Evolutionary conservation across 2,888 invertebrate genomes (phyloP), one percentile per base, ranked within the genome.

Genomic region (Anarsia innoxiella): DNA sequence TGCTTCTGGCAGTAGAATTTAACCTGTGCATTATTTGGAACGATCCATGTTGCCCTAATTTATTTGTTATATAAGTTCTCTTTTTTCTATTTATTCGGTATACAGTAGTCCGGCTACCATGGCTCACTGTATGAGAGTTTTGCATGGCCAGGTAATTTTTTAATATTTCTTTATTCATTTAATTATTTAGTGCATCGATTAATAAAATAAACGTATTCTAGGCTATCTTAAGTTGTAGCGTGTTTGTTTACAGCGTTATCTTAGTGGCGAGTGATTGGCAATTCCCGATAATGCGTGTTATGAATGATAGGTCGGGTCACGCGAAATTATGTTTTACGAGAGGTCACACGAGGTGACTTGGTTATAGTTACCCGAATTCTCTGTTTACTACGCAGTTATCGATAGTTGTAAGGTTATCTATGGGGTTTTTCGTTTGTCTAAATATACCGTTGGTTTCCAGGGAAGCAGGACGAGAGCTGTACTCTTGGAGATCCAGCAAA

Each of bases 61-160:
- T 47, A 57, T 49, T 64, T 64, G 59, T 55, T 57, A 41, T 48
- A 49, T 50, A 46, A 54, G 47, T 51, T 53, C 52, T 52, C 41
- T 49, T 54, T 53, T 49, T 52, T 55, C 54, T 49, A 49, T 59
- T 53, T 50, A 53, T 54, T 62, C 50, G 44, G 54, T 53, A 65
- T 63, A 66, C 58, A 59, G 50, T 64, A 14, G 64, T 80, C 83
- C 80, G 78, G 47, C 76, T 72, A 88, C 86, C 87, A 91, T 91
- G 91, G 91, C 90, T 84, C 90, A 91, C 88, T 91, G 90, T 88
- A 88, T 87, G 69, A 86, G 91, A 88, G 90, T 91, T 88, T 88
- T 91, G 85, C 90, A 89, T 87, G 89, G 89, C 87, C 91, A 91
- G 88, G 91, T 91, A 87, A 85, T 72, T 68, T 41, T 41, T 41